phyloP scores from a whole-genome alignment of 1,140 invertebrate species.

The Drosophila micromelanica region DNA sequence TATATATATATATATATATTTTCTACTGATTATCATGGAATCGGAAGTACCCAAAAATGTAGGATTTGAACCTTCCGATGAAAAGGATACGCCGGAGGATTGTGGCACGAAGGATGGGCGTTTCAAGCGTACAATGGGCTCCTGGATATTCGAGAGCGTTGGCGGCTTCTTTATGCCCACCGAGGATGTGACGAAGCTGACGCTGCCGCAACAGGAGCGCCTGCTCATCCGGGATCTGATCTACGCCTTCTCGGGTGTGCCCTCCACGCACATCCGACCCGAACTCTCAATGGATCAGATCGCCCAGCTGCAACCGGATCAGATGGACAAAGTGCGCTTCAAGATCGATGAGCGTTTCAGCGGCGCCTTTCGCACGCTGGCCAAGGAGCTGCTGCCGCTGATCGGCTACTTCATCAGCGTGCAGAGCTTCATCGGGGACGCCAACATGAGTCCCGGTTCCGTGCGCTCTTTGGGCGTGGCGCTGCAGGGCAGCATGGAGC shows the following conservation, averaged over 20 bases:
- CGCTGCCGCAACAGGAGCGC: constrained; percentile 44
- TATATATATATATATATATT: neutral
- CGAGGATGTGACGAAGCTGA: constrained; percentile 50
- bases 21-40: neutral
- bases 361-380: constrained; percentile 38
- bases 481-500: constrained; percentile 29
- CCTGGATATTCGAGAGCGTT: constrained; percentile 61
- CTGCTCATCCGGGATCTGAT: constrained; percentile 60
- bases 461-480: constrained; percentile 35
- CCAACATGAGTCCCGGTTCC: constrained; percentile 37
- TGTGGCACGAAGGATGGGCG: neutral
- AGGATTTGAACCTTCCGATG: neutral
- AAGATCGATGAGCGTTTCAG: constrained; percentile 53
- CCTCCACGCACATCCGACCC: constrained; percentile 49
- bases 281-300: constrained; percentile 39
- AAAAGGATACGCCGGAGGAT: neutral
- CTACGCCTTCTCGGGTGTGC: constrained; percentile 68
- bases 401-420: constrained; percentile 59
- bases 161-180: constrained; percentile 58
- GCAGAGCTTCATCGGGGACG: constrained; percentile 63
- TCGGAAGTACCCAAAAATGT: neutral
- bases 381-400: constrained; percentile 49
- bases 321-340: constrained; percentile 52
- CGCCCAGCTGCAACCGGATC: constrained; percentile 20
- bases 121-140: constrained; percentile 4